Base-by-base conservation (phyloP, 2,888 invertebrate species). In the Cheilosia vulpina region DNA sequence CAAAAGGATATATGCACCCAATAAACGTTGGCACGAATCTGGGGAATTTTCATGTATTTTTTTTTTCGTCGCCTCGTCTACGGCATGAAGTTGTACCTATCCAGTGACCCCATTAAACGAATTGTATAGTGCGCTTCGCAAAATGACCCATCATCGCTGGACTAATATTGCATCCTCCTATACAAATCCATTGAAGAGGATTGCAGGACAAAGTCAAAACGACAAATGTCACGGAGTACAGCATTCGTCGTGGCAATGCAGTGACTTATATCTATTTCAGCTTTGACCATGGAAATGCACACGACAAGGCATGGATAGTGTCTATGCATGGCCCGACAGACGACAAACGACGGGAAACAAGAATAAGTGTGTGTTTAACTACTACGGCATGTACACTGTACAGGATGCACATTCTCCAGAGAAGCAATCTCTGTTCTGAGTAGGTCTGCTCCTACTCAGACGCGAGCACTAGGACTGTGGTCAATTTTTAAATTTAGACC, bases 1-100 rank as follows among this genome's bases (percentile, higher is more conserved):
- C 13, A 38, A 13, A 68, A 60, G 68, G 62, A 68, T 68, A 60
- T 68, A 68, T 69, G 60, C 55, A 75, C 75, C 79, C 83, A 75
- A 84, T 79, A 65, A 84, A 78, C 57, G 65, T 83, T 83, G 79
- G 79, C 79, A 68, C 66, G 78, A 72, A 55, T 82, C 77, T 71
- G 52, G 63, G n/a, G n/a, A 52, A 15, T 19, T 50, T 7, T 2
- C 19, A 47, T 62, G 41, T 13, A 38, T 17, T 50, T 55, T 21
- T 13, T 34, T 45, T 47, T 19, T 63, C 3, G 19, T 19, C 19
- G 21, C n/a, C 38, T 34, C 15, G 5, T 66, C 43, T 60, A 43
- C 17, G 7, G 21, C 5, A 43, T 73, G 57, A 24, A 66, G 41
- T 58, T 47, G 55, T 71, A 71, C 52, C 52, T 76, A 58, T 66